These are phyloP conservation scores for Brachyhypopomus gauderio DNA, from an alignment of 2,113 vertebrate species.

Conservation along the genomic window DNA sequence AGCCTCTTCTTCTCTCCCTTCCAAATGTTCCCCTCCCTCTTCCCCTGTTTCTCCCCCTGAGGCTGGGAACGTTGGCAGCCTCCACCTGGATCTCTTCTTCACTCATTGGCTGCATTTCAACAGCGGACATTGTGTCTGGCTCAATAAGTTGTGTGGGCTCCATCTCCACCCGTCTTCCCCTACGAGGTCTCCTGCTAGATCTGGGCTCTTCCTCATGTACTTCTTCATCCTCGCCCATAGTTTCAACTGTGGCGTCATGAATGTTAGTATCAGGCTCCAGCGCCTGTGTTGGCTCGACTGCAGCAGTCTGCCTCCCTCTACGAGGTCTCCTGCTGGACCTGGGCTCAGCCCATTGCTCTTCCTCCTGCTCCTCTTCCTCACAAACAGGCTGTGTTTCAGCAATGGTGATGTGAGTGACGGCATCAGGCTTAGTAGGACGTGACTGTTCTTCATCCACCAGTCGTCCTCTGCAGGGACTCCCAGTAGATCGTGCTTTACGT, in stretches of 20 bases:
- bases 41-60: not conserved
- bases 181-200: constrained; percentile 6
- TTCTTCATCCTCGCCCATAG: constrained; percentile 34
- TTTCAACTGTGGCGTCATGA: constrained; percentile 29
- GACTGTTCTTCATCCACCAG: not conserved
- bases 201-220: not conserved
- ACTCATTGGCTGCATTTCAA: constrained; percentile 14
- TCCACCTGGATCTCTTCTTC: not conserved
- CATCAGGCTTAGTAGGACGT: not conserved
- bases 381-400: constrained; percentile 58
- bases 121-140: not conserved
- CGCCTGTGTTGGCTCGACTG: not conserved
- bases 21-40: constrained; percentile 31
- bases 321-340: not conserved
- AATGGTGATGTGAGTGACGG: constrained; percentile 20
- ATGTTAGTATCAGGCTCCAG: not conserved
- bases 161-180: not conserved
- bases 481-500: not conserved
- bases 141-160: constrained; percentile 27
- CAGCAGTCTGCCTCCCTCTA: not conserved
- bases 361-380: constrained; percentile 39
- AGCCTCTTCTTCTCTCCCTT: constrained; percentile 23
- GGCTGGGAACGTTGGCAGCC: constrained; percentile 16
- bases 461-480: not conserved
- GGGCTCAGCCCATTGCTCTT: not conserved